These are phyloP conservation scores for Gracilinanus agilis DNA, from an alignment of 2,113 vertebrate species.

Conservation along the genomic window DNA sequence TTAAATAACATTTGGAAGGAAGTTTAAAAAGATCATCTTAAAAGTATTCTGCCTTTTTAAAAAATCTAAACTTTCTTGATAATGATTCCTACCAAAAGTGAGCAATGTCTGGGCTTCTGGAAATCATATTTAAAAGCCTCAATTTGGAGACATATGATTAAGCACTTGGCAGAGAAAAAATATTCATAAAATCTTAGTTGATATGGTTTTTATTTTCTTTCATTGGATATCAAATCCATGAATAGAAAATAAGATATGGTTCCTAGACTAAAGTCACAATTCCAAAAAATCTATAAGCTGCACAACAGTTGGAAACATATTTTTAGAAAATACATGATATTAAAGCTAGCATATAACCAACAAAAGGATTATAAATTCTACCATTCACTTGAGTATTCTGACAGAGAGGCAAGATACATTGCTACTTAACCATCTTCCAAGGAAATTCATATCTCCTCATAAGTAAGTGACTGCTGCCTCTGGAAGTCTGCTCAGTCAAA, in stretches of 20 bases:
- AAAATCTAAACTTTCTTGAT: background rate
- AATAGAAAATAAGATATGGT: background rate
- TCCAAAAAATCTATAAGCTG: background rate
- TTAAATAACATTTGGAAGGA: background rate
- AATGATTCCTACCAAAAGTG: background rate
- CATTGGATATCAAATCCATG: background rate
- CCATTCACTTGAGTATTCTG: background rate
- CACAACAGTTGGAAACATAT: background rate
- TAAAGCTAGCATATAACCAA: background rate
- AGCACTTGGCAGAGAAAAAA: background rate
- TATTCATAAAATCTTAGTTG: background rate
- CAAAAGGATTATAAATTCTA: background rate
- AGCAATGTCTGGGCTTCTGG: background rate
- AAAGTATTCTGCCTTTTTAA: background rate
- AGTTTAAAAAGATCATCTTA: background rate
- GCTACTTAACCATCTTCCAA: background rate
- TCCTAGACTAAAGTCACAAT: background rate
- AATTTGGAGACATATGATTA: background rate
- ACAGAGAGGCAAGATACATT: background rate
- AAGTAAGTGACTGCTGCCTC: background rate
- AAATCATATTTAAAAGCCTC: conserved; percentile 12
- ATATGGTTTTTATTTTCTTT: background rate
- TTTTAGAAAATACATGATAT: background rate
- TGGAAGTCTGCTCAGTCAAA: background rate
- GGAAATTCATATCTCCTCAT: background rate